phyloP scores from a whole-genome alignment of 2,113 vertebrate genomes.

The Neogale vison region DNA sequence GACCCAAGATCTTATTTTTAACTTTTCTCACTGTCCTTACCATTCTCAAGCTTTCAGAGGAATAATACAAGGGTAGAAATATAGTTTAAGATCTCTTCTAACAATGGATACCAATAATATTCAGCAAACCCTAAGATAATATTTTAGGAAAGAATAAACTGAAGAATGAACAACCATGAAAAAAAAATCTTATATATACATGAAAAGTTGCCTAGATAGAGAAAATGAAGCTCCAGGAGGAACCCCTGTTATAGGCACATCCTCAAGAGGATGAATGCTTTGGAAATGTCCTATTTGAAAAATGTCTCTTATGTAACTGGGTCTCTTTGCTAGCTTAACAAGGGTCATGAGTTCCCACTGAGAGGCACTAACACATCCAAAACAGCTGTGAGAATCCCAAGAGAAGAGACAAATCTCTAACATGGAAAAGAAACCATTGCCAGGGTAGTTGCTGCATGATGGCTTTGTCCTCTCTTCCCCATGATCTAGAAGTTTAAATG shows the following conservation, averaged over 20 bases:
- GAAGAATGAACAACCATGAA: background rate
- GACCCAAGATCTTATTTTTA: background rate
- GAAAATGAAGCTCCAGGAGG: background rate
- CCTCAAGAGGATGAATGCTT: background rate
- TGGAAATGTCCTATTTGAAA: background rate
- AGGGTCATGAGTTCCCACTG: background rate
- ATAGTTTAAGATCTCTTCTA: background rate
- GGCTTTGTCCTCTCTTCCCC: background rate
- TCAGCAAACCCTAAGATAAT: background rate
- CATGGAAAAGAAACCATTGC: background rate
- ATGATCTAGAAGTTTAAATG: background rate
- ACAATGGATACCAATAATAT: background rate
- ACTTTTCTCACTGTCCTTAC: background rate
- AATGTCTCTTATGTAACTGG: background rate
- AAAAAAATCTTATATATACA: background rate
- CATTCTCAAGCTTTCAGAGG: background rate
- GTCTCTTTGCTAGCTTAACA: background rate
- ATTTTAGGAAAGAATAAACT: background rate
- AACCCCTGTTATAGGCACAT: background rate
- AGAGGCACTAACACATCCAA: background rate
- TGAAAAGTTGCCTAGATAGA: background rate
- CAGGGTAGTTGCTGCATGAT: fast-evolving
- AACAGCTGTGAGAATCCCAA: too few species aligned
- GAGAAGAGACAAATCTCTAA: background rate
- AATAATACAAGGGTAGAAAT: background rate